Base-by-base conservation (phyloP, 2,888 invertebrate species). In the Acrobasis consociella region DNA sequence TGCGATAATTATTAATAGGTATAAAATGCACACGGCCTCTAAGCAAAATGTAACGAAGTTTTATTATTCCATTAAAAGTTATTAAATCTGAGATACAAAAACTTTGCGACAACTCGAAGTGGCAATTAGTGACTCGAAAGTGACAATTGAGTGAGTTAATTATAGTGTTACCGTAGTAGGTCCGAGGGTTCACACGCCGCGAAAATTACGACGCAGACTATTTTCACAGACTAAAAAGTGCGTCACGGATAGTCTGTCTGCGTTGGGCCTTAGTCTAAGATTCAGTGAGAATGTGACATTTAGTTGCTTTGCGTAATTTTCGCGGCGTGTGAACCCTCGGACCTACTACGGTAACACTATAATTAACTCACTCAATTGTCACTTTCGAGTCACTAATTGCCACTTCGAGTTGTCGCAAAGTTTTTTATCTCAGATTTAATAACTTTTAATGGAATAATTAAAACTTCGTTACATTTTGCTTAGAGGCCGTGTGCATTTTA, bases 281-380 rank as follows among this genome's bases (percentile, higher is more conserved):
- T n/a, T 17, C 38, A 38, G 49, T 62, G 62, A 62, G 62, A n/a
- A n/a, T n/a, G n/a, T n/a, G n/a, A n/a, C n/a, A n/a, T n/a, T n/a
- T 61, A 49, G 61, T 38, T 17, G 37, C 55, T 49, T 55, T 55
- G n/a, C n/a, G 55, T 62, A 55, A 62, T 62, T 56, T 62, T 55
- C 11, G 11, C 49, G 13, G 51, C 60, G 60, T 60, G 60, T 42
- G 60, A 60, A 60, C 60, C 38, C 8, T 39, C 13, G 51, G 60
- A 13, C 37, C 13, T 51, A 60, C 60, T 16, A 50, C 17, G 38
- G 39, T 39, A 39, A 2, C 17, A 11, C 38, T 51, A 38, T 51
- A 51, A 60, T 52, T 60, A 51, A 42, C 60, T 60, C 60, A 42
- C 50, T 39, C 39, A 60, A 51, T 42, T 39, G 38, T 60, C 60